These are phyloP conservation scores for Morphnarchus princeps DNA, from an alignment of 2,113 vertebrate species.

Conservation along the genomic window DNA sequence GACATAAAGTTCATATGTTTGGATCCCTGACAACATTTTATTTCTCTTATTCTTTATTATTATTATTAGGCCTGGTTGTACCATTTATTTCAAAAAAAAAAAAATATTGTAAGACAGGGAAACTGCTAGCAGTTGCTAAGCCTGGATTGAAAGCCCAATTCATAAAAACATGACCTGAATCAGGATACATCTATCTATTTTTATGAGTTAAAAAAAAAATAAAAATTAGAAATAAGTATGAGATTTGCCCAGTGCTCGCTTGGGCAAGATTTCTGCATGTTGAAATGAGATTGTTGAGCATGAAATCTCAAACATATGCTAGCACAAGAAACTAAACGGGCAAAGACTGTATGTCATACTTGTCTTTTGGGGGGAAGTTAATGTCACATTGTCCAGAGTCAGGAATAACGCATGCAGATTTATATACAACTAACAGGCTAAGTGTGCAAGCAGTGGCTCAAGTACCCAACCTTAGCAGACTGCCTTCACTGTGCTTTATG, in stretches of 20 bases:
- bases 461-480: neutral
- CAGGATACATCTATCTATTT: neutral
- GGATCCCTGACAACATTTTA: conserved; percentile 25
- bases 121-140: neutral
- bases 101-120: neutral
- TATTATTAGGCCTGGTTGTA: neutral
- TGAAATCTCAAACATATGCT: neutral
- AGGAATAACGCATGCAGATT: neutral
- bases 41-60: neutral
- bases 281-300: neutral
- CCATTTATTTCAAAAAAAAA: neutral
- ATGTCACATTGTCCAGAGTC: neutral
- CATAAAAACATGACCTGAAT: neutral
- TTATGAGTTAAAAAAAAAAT: neutral
- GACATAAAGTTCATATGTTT: conserved; percentile 13
- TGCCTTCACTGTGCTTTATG: neutral
- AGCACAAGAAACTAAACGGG: neutral
- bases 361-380: neutral
- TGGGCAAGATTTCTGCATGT: neutral
- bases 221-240: neutral
- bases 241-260: neutral
- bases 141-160: neutral
- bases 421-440: neutral
- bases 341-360: no score
- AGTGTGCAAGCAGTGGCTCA: neutral